Conservation (phyloP, 1,140 invertebrate species). For the Dinoponera quadriceps region DNA sequence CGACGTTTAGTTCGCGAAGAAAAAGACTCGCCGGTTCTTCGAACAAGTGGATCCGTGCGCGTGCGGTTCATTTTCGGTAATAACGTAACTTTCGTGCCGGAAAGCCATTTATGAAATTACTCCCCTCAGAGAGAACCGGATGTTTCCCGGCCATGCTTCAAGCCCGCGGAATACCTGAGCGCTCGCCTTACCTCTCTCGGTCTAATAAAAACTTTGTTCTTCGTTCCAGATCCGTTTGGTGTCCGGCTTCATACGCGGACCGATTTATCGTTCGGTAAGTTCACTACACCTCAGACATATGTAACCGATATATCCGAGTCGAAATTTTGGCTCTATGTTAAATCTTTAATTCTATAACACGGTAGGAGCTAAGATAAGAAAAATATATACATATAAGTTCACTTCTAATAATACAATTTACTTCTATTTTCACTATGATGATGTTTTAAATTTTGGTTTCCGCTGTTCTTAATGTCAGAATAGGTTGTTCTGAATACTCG, state of each 20-base stretch:
- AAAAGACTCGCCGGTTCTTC: neutral
- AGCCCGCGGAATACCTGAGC: neutral
- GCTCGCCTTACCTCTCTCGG: conserved; percentile 16
- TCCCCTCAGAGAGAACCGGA: conserved; percentile 3
- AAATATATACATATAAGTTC: too few relatives aligned
- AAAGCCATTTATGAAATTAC: conserved; percentile 34
- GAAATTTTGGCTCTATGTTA: too few relatives aligned
- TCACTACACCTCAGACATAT: conserved; percentile 8
- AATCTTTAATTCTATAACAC: too few relatives aligned
- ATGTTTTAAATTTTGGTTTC: too few relatives aligned
- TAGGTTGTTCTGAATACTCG: too few relatives aligned
- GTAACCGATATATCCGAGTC: too few relatives aligned
- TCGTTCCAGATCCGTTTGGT: conserved; percentile 56
- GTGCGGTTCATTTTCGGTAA: neutral
- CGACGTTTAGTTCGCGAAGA: neutral
- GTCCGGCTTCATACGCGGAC: conserved; percentile 12
- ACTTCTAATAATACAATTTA: too few relatives aligned
- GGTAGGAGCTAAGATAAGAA: too few relatives aligned
- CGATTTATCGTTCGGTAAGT: conserved; percentile 62
- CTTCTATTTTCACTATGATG: too few relatives aligned
- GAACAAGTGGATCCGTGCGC: neutral
- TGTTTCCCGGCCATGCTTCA: conserved; percentile 17
- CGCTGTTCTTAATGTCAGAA: too few relatives aligned
- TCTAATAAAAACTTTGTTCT: conserved; percentile 71
- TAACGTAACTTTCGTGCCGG: conserved; percentile 16